Evolutionary conservation across 1,140 invertebrate species (phyloP), one percentile per base, ranked within the genome.

Genomic region (Adelges cooleyi): DNA sequence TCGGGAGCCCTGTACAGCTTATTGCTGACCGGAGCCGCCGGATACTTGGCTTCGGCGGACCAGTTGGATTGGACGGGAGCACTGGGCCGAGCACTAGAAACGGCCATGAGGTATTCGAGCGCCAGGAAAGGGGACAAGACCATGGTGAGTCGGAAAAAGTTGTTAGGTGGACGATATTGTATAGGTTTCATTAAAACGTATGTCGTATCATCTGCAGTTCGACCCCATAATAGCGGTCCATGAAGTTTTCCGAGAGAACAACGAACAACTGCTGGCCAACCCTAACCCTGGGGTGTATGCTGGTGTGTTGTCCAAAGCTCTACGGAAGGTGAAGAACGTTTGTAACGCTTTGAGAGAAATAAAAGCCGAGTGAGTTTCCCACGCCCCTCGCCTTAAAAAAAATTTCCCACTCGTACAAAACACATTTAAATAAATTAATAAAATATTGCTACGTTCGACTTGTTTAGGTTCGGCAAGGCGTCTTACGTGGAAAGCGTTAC

Each of bases 111-210:
- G 70, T 89, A 90, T 72, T 86, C 87, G 15, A 81, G 83, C 67
- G 87, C 87, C 0, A 78, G 80, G 68, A 76, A 81, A 10, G 87
- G 88, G 1, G 85, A 90, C 71, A 79, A 88, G 70, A 89, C 89
- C 36, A 85, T 91, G 85, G 81, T 88, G 69, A 74, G 73, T 71
- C 66, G 11, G 11, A 33, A 5, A 33, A 33, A 6, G 11, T 33
- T 33, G 11, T 33, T 33, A 33, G 11, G 11, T 6, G 11, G 11
- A 33, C 5, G 11, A 33, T 6, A 33, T 33, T 33, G 29, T 33
- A n/a, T n/a, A n/a, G n/a, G n/a, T n/a, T n/a, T 33, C 29, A 33
- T 33, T n/a, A n/a, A 33, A 33, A 33, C 11, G 29, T 33, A 6
- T 33, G 5, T 33, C 5, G 22, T 3, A 36, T 15, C 8, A 36